Percentiles rank a stretch among this genome's conserved stretches.
phyloP scores from a whole-genome alignment of 2,113 vertebrate species.

The Spermophilus dauricus region DNA sequence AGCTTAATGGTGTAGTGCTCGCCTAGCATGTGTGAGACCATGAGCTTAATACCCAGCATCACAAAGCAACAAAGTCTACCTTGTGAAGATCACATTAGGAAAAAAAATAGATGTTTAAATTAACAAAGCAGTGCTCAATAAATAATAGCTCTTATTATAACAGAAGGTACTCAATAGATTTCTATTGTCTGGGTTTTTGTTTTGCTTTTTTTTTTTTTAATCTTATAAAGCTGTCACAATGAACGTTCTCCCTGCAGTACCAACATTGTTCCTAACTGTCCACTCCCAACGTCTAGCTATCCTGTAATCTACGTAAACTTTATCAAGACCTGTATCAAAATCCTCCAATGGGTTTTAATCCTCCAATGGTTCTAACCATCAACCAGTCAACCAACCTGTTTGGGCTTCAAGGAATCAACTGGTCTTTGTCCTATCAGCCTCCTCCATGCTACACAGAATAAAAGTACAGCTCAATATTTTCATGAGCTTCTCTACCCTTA shows the following conservation, averaged over 20 bases:
- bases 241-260: neutral
- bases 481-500: neutral
- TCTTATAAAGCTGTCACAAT: neutral
- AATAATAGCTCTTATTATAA: neutral
- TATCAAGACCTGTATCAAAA: neutral
- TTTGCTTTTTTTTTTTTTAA: neutral
- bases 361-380: neutral
- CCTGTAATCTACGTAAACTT: neutral
- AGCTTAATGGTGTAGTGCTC: neutral
- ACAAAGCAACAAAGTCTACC: neutral
- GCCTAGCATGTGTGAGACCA: neutral
- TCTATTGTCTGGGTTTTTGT: too few species aligned
- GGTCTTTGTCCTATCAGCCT: neutral
- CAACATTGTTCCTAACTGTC: neutral
- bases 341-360: neutral
- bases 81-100: neutral
- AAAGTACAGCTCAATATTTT: neutral
- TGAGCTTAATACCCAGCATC: neutral
- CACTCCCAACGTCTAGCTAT: neutral
- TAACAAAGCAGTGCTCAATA: neutral
- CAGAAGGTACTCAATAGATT: neutral
- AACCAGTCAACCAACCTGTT: neutral
- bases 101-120: neutral
- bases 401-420: neutral
- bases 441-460: neutral